A percentile compares a stretch with the other conserved stretches of the same genome.
Evolutionary conservation across 2,797 vertebrate genomes (phyloP).

Genomic region (Dipus sagitta): DNA sequence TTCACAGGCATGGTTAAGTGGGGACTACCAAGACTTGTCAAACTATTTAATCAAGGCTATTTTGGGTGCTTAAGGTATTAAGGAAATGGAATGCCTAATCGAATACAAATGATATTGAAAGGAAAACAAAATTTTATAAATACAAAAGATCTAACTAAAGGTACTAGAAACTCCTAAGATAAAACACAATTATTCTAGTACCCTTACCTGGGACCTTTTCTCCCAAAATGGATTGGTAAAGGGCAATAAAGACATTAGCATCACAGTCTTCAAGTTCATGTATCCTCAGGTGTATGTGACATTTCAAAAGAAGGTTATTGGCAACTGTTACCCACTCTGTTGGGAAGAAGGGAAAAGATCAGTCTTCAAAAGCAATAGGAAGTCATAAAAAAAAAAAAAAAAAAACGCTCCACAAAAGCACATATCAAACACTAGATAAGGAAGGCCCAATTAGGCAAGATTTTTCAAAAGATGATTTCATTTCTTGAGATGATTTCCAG

Average conservation of each 20-base stretch:
- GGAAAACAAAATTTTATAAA: conserved; percentile 26
- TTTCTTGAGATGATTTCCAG: conserved; percentile 38
- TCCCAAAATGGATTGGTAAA: conserved; percentile 95
- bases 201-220: conserved; percentile 96
- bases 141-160: background rate
- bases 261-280: conserved; percentile 92
- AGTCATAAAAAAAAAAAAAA: conserved; percentile 30
- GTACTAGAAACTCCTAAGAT: conserved; percentile 31
- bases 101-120: conserved; percentile 24
- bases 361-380: conserved; percentile 34
- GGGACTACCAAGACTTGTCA: background rate
- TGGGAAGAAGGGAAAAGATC: conserved; percentile 56
- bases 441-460: background rate
- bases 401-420: background rate
- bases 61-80: background rate
- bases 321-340: conserved; percentile 95
- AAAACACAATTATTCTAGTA: conserved; percentile 32
- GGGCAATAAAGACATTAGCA: conserved; percentile 92
- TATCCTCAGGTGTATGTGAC: conserved; percentile 91
- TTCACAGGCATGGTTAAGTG: conserved; percentile 20
- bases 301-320: conserved; percentile 94
- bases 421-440: conserved; percentile 3
- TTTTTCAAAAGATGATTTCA: conserved; percentile 46
- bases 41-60: conserved; percentile 29
- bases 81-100: conserved; percentile 2